Percentiles rank a stretch among this genome's conserved stretches.
Conservation (phyloP, 2,888 invertebrate species). For the Apodemia zela region DNA sequence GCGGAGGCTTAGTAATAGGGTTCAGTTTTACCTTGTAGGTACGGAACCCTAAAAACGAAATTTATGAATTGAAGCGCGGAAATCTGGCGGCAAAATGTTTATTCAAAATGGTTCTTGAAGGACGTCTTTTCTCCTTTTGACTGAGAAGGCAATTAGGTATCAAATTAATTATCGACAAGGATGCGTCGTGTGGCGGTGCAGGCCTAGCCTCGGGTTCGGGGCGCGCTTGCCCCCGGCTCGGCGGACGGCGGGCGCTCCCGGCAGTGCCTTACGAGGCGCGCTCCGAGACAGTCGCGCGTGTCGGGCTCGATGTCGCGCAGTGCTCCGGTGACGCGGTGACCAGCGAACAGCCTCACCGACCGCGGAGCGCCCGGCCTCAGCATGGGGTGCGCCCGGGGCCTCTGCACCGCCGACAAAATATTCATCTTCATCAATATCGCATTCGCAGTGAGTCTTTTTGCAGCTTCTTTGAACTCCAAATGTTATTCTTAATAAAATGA, state of each 20-base stretch:
- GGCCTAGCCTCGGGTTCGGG: background rate
- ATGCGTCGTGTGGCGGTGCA: background rate
- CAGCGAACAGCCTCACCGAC: conserved; percentile 14
- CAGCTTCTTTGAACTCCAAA: background rate
- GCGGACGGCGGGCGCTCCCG: conserved; percentile 21
- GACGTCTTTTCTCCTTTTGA: too few relatives aligned
- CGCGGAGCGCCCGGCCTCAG: conserved; percentile 30
- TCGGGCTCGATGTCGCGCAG: conserved; percentile 27
- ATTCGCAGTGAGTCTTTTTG: conserved; percentile 56
- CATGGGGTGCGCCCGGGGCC: conserved; percentile 55
- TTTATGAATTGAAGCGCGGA: too few relatives aligned
- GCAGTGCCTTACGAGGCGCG: conserved; percentile 66
- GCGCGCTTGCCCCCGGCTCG: conserved; percentile 18
- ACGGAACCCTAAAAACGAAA: too few relatives aligned
- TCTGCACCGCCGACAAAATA: conserved; percentile 64
- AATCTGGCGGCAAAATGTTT: too few relatives aligned
- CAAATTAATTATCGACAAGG: too few relatives aligned
- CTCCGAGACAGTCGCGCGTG: conserved; percentile 35
- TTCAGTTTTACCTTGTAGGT: too few relatives aligned
- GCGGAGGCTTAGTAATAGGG: too few relatives aligned
- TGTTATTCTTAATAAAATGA: background rate
- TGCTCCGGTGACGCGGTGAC: conserved; percentile 22
- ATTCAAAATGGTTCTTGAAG: too few relatives aligned
- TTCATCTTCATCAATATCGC: conserved; percentile 75
- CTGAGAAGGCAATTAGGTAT: too few relatives aligned